Evolutionary conservation across 2,888 invertebrate species (phyloP).

Genomic region (Stramonita haemastoma): DNA sequence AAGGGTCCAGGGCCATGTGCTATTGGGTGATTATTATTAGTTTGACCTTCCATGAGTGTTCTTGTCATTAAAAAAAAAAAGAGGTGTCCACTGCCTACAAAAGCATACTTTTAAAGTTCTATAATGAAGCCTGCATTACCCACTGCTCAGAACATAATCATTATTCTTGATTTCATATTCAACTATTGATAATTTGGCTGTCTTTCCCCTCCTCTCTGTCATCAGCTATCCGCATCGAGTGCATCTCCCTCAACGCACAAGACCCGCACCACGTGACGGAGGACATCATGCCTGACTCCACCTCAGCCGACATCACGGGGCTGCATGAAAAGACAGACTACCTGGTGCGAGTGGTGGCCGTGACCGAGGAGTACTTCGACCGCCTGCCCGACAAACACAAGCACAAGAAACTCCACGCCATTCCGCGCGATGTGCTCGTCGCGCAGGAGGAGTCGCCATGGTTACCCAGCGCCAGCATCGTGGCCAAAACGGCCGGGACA

Average conservation of each 20-base stretch:
- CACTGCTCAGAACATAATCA: too few relatives aligned
- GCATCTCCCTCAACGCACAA: conserved; percentile 67
- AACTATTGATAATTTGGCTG: too few relatives aligned
- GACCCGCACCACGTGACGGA: conserved; percentile 64
- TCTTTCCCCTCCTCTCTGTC: not conserved
- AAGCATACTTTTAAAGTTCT: too few relatives aligned
- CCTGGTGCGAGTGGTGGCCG: conserved; percentile 73
- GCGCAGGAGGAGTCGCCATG: conserved; percentile 73
- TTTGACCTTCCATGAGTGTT: too few relatives aligned
- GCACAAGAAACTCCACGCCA: conserved; percentile 62
- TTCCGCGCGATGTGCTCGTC: conserved; percentile 67
- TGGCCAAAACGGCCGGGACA: conserved; percentile 76
- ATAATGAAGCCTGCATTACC: too few relatives aligned
- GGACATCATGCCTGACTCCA: conserved; percentile 73
- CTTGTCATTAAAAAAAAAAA: too few relatives aligned
- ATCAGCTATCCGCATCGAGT: conserved; percentile 74
- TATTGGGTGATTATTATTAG: too few relatives aligned
- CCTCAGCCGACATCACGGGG: conserved; percentile 66
- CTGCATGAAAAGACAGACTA: conserved; percentile 76
- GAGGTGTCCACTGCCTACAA: too few relatives aligned
- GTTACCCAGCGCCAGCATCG: conserved; percentile 73
- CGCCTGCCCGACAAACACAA: conserved; percentile 72
- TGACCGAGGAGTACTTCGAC: conserved; percentile 77
- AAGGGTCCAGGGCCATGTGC: too few relatives aligned
- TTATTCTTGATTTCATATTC: too few relatives aligned